Conservation (phyloP, 2,888 invertebrate genomes). For the Caenorhabditis sp. region DNA sequence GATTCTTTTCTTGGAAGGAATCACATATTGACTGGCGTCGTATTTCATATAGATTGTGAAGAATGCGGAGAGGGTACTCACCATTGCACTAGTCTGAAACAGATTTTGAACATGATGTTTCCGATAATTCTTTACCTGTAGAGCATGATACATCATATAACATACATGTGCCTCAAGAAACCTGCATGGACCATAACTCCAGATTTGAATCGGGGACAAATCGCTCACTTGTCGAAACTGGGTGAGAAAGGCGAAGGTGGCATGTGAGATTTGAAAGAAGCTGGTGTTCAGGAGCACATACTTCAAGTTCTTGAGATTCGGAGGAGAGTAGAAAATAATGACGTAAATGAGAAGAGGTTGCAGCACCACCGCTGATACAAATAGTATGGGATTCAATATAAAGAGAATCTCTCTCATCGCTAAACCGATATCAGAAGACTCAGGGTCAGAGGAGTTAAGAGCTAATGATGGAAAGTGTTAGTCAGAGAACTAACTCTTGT, state of each 20-base stretch:
- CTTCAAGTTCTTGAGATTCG: conserved; percentile 3
- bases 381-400: background rate
- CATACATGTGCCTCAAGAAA: conserved; percentile 8
- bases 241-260: background rate
- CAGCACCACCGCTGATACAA: background rate
- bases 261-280: conserved; percentile 16
- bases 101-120: background rate
- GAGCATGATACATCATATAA: conserved; percentile 16
- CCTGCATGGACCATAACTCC: conserved; percentile 28
- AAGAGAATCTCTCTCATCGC: conserved; percentile 11
- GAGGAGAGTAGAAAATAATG: conserved; percentile 24
- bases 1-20: background rate
- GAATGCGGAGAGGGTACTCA: conserved; percentile 16
- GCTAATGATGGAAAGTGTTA: background rate
- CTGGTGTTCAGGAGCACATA: conserved; percentile 9
- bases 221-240: conserved; percentile 23
- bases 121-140: conserved; percentile 3
- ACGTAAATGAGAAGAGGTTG: conserved; percentile 24
- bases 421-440: background rate
- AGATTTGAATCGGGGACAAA: conserved; percentile 11
- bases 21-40: conserved; percentile 5
- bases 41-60: conserved; percentile 34
- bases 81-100: conserved; percentile 23
- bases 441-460: no score
- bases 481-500: background rate